These are phyloP conservation scores for Echinometra lucunter DNA, from an alignment of 53 echinoderm and acorn worm genomes.

Conservation along the genomic window DNA sequence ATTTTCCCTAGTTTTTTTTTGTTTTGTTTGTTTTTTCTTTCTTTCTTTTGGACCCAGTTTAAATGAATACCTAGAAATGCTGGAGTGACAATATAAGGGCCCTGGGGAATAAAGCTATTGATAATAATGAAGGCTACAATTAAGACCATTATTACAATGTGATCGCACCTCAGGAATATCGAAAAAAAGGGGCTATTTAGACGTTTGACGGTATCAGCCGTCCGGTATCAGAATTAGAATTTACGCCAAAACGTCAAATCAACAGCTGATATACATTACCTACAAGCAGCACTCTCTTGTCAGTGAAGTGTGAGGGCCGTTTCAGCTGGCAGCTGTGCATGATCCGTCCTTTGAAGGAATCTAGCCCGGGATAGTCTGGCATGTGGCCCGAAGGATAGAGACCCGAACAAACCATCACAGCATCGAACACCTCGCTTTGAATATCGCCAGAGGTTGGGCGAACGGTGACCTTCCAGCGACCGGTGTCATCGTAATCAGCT, in stretches of 20 bases:
- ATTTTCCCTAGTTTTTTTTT: too few relatives aligned
- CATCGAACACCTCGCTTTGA: conserved; percentile 64
- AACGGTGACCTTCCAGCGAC: conserved; percentile 74
- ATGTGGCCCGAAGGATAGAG: conserved; percentile 54
- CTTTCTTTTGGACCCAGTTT: too few relatives aligned
- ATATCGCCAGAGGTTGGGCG: conserved; percentile 3
- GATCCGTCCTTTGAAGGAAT: conserved; percentile 73
- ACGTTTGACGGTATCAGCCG: too few relatives aligned
- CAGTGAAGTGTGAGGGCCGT: conserved; percentile 73
- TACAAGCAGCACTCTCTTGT: conserved; percentile 78
- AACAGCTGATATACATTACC: conserved; percentile 54
- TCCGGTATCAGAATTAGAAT: too few relatives aligned
- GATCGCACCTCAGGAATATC: too few relatives aligned
- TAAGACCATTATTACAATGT: too few relatives aligned
- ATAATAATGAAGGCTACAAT: too few relatives aligned
- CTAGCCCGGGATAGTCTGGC: conserved; percentile 73
- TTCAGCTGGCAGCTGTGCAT: conserved; percentile 73
- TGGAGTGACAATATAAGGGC: too few relatives aligned
- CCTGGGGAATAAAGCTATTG: too few relatives aligned
- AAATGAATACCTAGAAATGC: too few relatives aligned
- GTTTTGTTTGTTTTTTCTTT: too few relatives aligned
- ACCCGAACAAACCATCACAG: conserved; percentile 78
- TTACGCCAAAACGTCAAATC: not conserved
- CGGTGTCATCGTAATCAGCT: conserved; percentile 67
- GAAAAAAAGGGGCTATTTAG: too few relatives aligned